Percentiles rank a stretch among this genome's conserved stretches.
These are phyloP conservation scores for Diplolepis rosae DNA, from an alignment of 2,888 invertebrate species.

Conservation along the genomic window DNA sequence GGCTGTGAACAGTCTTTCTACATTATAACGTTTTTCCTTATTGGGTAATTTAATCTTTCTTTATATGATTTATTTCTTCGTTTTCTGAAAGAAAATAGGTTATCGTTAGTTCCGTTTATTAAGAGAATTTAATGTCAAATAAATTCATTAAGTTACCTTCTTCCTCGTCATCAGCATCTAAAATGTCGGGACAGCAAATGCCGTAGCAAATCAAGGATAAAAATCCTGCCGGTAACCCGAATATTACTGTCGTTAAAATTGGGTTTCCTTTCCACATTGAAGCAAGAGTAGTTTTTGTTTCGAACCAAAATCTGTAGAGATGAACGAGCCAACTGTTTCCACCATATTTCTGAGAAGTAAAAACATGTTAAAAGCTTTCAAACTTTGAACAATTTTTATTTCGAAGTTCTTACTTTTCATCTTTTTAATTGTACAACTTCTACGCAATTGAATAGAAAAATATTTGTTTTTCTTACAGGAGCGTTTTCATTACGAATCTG, in stretches of 20 bases:
- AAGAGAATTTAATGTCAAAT: not conserved
- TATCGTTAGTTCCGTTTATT: slow-evolving; percentile 31
- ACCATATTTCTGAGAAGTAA: slow-evolving; percentile 82
- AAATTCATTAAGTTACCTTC: slow-evolving; percentile 67
- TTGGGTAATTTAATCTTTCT: slow-evolving; percentile 64
- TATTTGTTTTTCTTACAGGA: slow-evolving; percentile 77
- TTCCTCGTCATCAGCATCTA: slow-evolving; percentile 89
- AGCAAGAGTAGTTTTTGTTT: slow-evolving; percentile 84
- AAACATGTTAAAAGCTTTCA: not conserved
- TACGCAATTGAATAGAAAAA: not conserved
- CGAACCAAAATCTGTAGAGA: slow-evolving; percentile 87
- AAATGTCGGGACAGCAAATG: slow-evolving; percentile 95
- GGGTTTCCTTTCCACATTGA: slow-evolving; percentile 96
- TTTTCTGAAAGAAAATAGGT: slow-evolving; percentile 53
- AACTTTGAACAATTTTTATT: not conserved
- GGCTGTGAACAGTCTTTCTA: not conserved
- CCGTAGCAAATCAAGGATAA: slow-evolving; percentile 95
- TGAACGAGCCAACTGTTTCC: slow-evolving; percentile 87
- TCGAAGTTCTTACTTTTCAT: not conserved
- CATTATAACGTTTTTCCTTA: not conserved
- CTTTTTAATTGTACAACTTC: not conserved
- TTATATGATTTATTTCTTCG: slow-evolving; percentile 63
- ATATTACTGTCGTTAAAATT: slow-evolving; percentile 92
- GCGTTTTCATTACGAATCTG: slow-evolving; percentile 86
- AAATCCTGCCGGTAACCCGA: slow-evolving; percentile 95